These are phyloP conservation scores for Congeria kusceri DNA, from an alignment of 2,888 invertebrate species.

Conservation along the genomic window DNA sequence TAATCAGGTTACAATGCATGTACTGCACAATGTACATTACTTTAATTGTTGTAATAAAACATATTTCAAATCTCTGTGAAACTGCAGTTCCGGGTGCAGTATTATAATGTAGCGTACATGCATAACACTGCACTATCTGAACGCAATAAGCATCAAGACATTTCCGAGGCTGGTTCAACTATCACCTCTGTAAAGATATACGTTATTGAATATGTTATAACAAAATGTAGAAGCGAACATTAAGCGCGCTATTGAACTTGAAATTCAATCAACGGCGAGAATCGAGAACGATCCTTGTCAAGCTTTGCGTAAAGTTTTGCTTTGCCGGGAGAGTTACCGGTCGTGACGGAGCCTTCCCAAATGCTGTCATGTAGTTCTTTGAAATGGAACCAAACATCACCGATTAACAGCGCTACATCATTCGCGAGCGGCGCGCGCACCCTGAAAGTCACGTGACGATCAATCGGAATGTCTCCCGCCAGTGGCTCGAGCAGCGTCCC, in stretches of 20 bases:
- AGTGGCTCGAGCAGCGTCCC: slow-evolving; percentile 81
- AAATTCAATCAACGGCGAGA: slow-evolving; percentile 80
- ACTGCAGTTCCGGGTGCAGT: no score
- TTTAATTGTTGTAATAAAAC: no score
- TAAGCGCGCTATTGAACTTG: slow-evolving; percentile 70
- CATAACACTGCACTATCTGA: no score
- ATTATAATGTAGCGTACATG: no score
- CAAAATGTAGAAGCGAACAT: no score
- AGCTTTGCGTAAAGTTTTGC: slow-evolving; percentile 79
- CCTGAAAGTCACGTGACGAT: slow-evolving; percentile 78
- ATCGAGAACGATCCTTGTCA: slow-evolving; percentile 74
- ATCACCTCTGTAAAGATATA: no score
- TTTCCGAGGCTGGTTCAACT: no score
- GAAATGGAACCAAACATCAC: slow-evolving; percentile 82
- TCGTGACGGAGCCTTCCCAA: slow-evolving; percentile 78
- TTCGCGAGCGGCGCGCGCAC: slow-evolving; percentile 80
- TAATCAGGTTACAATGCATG: no score
- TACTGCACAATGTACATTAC: no score
- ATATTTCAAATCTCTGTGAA: no score
- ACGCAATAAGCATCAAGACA: no score
- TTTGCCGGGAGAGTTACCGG: slow-evolving; percentile 70
- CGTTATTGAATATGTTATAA: no score
- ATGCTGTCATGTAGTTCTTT: slow-evolving; percentile 76
- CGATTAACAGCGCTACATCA: slow-evolving; percentile 81
- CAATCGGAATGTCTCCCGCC: slow-evolving; percentile 77